Evolutionary conservation across 2,888 invertebrate genomes (phyloP).

Genomic region (Empis stercorea): DNA sequence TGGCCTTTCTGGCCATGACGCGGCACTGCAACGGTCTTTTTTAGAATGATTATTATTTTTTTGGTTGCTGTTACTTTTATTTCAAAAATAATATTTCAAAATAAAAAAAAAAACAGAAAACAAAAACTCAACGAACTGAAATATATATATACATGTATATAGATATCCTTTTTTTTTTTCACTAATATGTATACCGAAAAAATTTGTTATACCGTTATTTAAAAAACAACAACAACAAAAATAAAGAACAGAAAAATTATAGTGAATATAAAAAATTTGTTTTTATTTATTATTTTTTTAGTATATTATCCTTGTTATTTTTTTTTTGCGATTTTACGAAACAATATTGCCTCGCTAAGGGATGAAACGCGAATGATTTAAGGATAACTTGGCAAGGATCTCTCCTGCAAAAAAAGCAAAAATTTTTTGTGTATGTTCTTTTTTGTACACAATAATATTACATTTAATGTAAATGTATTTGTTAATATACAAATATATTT

Average conservation of each 20-base stretch:
- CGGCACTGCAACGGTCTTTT: conserved; percentile 17
- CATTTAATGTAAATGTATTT: not conserved
- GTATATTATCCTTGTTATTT: not conserved
- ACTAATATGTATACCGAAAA: too few relatives aligned
- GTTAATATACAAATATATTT: too few relatives aligned
- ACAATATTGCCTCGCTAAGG: conserved; percentile 19
- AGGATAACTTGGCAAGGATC: conserved; percentile 11
- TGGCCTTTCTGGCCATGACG: conserved; percentile 21
- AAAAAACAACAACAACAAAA: not conserved
- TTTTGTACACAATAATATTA: not conserved
- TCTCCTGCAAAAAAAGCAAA: conserved; percentile 5
- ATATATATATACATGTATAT: too few relatives aligned
- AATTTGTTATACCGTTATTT: not conserved
- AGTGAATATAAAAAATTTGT: not conserved
- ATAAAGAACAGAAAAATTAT: not conserved
- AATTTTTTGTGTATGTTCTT: not conserved
- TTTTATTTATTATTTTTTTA: not conserved
- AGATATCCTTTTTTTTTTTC: too few relatives aligned
- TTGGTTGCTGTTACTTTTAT: not conserved
- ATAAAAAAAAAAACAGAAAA: too few relatives aligned
- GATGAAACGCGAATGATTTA: conserved; percentile 23
- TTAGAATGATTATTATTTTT: not conserved
- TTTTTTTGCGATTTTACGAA: not conserved
- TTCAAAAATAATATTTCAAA: not conserved
- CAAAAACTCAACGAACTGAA: too few relatives aligned